Evolutionary conservation across 92 coral and sea anemone genomes (phyloP).

Genomic region (Phenganax subtilis): DNA sequence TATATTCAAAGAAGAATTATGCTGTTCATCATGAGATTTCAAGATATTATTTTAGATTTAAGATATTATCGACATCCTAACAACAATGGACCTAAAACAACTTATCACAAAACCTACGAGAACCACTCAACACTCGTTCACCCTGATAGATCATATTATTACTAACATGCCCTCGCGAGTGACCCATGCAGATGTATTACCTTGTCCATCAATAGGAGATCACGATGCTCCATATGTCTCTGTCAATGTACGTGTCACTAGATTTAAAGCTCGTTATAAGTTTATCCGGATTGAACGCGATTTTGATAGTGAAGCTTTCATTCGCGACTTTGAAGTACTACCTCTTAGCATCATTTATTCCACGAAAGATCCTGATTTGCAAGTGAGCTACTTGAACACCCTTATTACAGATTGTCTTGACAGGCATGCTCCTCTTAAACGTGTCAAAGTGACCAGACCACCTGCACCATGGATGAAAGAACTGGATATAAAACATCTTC

Average conservation of each 20-base stretch:
- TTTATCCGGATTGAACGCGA: constrained; percentile 1
- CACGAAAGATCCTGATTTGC: not conserved
- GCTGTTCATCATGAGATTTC: too few relatives aligned
- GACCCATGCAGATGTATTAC: constrained; percentile 26
- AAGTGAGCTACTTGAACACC: not conserved
- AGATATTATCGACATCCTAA: not conserved
- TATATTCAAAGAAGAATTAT: too few relatives aligned
- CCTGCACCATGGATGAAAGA: constrained; percentile 29
- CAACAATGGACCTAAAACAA: constrained; percentile 12
- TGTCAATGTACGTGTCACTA: constrained; percentile 29
- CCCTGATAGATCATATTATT: constrained; percentile 34
- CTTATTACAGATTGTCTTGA: constrained; percentile 4
- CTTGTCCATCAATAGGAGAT: constrained; percentile 35
- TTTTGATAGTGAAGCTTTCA: not conserved
- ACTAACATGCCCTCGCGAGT: constrained; percentile 20
- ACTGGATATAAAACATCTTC: constrained; percentile 20
- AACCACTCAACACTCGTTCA: constrained; percentile 6
- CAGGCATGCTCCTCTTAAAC: constrained; percentile 12
- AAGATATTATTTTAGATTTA: too few relatives aligned
- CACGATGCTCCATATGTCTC: constrained; percentile 29
- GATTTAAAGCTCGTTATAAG: constrained; percentile 30
- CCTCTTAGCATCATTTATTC: not conserved
- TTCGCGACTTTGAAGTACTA: not conserved
- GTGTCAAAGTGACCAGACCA: constrained; percentile 31
- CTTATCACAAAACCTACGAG: constrained; percentile 29